Evolutionary conservation across 2,888 invertebrate genomes (phyloP).

Genomic region (Macaria liturata): DNA sequence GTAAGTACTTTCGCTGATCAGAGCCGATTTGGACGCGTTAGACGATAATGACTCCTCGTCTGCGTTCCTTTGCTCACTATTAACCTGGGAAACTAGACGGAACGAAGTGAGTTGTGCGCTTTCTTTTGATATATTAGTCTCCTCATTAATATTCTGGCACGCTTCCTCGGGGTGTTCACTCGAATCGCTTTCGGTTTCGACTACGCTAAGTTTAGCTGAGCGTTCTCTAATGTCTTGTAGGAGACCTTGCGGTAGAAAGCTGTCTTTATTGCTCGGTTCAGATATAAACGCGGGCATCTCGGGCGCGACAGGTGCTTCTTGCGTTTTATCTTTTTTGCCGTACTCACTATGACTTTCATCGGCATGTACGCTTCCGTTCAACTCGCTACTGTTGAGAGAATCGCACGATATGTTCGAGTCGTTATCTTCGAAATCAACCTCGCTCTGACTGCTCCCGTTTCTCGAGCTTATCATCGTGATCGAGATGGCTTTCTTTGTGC

Average conservation of each 20-base stretch:
- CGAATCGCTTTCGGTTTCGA: constrained; percentile 73
- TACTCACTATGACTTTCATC: constrained; percentile 76
- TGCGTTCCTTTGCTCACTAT: constrained; percentile 62
- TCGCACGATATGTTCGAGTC: constrained; percentile 92
- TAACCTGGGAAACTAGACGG: constrained; percentile 78
- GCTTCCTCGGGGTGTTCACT: constrained; percentile 60
- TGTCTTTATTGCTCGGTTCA: constrained; percentile 67
- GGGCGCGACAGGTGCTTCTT: constrained; percentile 62
- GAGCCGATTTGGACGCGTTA: constrained; percentile 63
- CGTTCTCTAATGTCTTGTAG: constrained; percentile 88
- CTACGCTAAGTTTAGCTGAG: constrained; percentile 76
- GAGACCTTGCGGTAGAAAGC: constrained; percentile 86
- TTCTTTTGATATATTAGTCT: constrained; percentile 75
- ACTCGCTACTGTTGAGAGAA: constrained; percentile 89
- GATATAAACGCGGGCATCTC: constrained; percentile 55
- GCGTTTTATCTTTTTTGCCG: constrained; percentile 69
- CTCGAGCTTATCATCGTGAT: constrained; percentile 82
- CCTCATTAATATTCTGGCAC: constrained; percentile 75
- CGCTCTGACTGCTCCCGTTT: constrained; percentile 84
- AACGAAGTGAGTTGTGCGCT: constrained; percentile 78
- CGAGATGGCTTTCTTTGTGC: constrained; percentile 78
- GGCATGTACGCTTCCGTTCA: constrained; percentile 79
- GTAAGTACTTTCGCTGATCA: constrained; percentile 87
- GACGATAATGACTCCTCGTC: constrained; percentile 57
- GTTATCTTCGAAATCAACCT: constrained; percentile 88